These are phyloP conservation scores for Grapholita molesta DNA, from an alignment of 1,140 invertebrate genomes.

Conservation along the genomic window DNA sequence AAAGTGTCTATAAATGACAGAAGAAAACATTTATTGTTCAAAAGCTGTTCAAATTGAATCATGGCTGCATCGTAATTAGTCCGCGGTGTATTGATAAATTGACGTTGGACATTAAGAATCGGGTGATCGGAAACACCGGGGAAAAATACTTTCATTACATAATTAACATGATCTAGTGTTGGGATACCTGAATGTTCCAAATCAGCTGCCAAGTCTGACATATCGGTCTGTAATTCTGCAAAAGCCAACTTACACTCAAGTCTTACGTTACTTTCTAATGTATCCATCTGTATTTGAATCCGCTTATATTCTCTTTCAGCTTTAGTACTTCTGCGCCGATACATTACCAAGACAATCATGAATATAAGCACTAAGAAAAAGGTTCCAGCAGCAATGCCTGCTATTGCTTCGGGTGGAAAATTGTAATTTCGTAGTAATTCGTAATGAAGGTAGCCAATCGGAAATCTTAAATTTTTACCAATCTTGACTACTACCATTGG, in stretches of 20 bases:
- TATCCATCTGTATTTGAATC: slow-evolving; percentile 99
- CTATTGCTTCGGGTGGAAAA: slow-evolving; percentile 92
- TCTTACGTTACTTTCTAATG: slow-evolving; percentile 97
- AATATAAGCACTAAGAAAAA: slow-evolving; percentile 91
- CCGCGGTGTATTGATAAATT: slow-evolving; percentile 85
- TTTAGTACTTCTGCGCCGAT: slow-evolving; percentile 94
- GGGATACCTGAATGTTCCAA: slow-evolving; percentile 97
- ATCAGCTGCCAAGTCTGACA: slow-evolving; percentile 98
- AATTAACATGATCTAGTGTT: slow-evolving; percentile 96
- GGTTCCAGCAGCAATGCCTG: slow-evolving; percentile 90
- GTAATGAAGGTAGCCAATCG: slow-evolving; percentile 93
- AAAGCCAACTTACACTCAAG: slow-evolving; percentile 99
- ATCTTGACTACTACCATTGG: slow-evolving; percentile 94
- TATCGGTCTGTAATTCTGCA: slow-evolving; percentile 99
- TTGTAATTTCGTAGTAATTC: slow-evolving; percentile 91
- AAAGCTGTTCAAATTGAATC: slow-evolving; percentile 95
- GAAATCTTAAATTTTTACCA: slow-evolving; percentile 90
- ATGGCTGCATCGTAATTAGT: slow-evolving; percentile 96
- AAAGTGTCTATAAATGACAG: slow-evolving; percentile 95
- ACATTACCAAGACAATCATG: slow-evolving; percentile 91
- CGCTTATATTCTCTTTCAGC: slow-evolving; percentile 97
- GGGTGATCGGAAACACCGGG: slow-evolving; percentile 96
- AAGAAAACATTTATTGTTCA: slow-evolving; percentile 96
- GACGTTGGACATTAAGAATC: slow-evolving; percentile 91
- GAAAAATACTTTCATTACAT: slow-evolving; percentile 99